phyloP scores from a whole-genome alignment of 2,113 vertebrate species.

The Ptychochromis oligacanthus region DNA sequence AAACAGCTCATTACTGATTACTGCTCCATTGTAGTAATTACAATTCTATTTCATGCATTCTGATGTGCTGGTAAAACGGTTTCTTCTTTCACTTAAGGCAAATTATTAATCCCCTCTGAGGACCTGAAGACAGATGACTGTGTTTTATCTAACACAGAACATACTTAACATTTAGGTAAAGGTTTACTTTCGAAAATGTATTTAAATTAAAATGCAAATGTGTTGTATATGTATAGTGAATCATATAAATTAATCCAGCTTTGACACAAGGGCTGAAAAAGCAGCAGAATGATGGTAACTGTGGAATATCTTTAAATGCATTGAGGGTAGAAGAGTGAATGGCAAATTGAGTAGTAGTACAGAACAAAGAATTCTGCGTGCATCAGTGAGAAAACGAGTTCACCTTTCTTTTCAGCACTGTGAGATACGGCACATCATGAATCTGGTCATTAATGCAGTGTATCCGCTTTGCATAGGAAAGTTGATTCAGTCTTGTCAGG shows the following conservation, averaged over 20 bases:
- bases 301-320: conserved; percentile 25
- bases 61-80: conserved; percentile 1
- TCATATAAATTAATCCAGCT: conserved; percentile 32
- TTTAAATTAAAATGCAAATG: conserved; percentile 48
- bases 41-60: background rate
- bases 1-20: conserved; percentile 1
- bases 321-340: conserved; percentile 16
- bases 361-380: conserved; percentile 11
- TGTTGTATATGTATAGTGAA: conserved; percentile 22
- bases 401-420: background rate
- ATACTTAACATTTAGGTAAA: conserved; percentile 36
- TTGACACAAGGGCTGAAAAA: conserved; percentile 7
- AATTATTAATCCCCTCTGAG: background rate
- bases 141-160: conserved; percentile 32
- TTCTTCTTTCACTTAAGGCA: background rate
- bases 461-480: background rate
- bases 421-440: conserved; percentile 22
- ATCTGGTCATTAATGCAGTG: background rate
- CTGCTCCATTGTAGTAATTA: background rate
- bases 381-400: conserved; percentile 29
- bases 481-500: background rate
- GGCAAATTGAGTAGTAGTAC: conserved; percentile 1
- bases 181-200: conserved; percentile 12
- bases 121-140: conserved; percentile 10
- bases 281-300: conserved; percentile 13